phyloP scores from a whole-genome alignment of 2,797 vertebrate genomes.

The Bovichtus diacanthus region DNA sequence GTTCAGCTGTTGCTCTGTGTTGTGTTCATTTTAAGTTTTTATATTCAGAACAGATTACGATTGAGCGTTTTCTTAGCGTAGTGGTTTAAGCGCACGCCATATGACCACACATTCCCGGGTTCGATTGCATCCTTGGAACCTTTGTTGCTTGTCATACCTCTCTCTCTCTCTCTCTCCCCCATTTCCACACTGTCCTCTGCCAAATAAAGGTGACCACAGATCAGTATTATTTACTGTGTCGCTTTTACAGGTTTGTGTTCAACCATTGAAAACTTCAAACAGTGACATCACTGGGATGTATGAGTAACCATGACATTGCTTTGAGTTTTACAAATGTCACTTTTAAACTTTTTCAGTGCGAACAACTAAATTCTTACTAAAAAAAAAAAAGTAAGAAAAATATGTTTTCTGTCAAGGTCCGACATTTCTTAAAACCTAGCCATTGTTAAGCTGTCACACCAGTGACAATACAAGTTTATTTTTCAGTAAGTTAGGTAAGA shows the following conservation, averaged over 20 bases:
- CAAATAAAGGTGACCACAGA: too few relatives aligned
- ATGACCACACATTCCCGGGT: too few relatives aligned
- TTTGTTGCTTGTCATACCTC: too few relatives aligned
- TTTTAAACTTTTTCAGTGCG: not conserved
- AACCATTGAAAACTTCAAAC: not conserved
- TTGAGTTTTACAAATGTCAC: not conserved
- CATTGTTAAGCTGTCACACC: not conserved
- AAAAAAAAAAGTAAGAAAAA: not conserved
- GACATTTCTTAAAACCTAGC: not conserved
- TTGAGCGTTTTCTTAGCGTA: too few relatives aligned
- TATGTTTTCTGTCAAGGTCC: not conserved
- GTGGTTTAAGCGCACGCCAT: too few relatives aligned
- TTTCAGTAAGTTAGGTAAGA: not conserved
- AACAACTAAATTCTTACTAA: not conserved
- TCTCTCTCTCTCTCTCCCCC: too few relatives aligned
- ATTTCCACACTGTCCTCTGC: too few relatives aligned
- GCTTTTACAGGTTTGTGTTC: too few relatives aligned
- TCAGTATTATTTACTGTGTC: not conserved
- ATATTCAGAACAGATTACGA: not conserved
- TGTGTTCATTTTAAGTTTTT: not conserved
- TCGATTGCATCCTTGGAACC: too few relatives aligned
- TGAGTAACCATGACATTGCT: not conserved
- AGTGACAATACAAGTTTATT: not conserved
- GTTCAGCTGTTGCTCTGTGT: not conserved
- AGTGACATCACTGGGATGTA: not conserved